A percentile compares a stretch with the other conserved stretches of the same genome.
These are phyloP conservation scores for Zootoca vivipara DNA, from an alignment of 2,113 vertebrate genomes.

Conservation along the genomic window DNA sequence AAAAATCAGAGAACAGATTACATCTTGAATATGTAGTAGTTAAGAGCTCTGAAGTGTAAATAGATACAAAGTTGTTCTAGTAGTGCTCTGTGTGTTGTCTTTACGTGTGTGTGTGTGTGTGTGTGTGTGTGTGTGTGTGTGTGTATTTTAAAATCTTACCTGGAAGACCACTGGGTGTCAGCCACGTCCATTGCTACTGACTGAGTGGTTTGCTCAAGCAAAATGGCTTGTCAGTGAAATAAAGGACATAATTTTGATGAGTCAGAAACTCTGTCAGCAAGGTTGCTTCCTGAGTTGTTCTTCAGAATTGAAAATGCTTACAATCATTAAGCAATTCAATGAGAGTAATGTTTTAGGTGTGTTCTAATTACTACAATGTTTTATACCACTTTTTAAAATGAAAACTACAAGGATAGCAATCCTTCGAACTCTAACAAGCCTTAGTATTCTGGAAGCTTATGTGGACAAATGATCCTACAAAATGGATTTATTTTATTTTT, in stretches of 20 bases:
- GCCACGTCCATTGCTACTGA: slow-evolving; percentile 28
- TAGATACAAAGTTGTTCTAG: background rate
- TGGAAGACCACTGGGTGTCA: slow-evolving; percentile 36
- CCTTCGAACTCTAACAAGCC: background rate
- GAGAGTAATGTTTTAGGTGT: slow-evolving; percentile 1
- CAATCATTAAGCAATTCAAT: background rate
- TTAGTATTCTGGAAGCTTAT: background rate
- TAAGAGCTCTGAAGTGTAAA: background rate
- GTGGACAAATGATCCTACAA: background rate
- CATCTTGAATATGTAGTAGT: background rate
- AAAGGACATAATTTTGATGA: background rate
- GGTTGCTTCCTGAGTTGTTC: background rate
- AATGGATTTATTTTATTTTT: background rate
- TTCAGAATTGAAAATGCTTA: slow-evolving; percentile 21
- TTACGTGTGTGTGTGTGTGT: background rate
- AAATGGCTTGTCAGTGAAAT: slow-evolving; percentile 18
- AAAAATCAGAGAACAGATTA: slow-evolving; percentile 30
- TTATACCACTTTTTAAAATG: slow-evolving; percentile 6
- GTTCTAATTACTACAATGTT: slow-evolving; percentile 13
- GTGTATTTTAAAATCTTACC: slow-evolving; percentile 16
- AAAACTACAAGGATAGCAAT: background rate
- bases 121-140: background rate
- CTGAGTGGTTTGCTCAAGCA: slow-evolving; percentile 16
- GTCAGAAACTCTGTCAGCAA: background rate
- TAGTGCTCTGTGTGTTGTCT: background rate